Evolutionary conservation across 2,113 vertebrate genomes (phyloP).

Genomic region (Blennius ocellaris): DNA sequence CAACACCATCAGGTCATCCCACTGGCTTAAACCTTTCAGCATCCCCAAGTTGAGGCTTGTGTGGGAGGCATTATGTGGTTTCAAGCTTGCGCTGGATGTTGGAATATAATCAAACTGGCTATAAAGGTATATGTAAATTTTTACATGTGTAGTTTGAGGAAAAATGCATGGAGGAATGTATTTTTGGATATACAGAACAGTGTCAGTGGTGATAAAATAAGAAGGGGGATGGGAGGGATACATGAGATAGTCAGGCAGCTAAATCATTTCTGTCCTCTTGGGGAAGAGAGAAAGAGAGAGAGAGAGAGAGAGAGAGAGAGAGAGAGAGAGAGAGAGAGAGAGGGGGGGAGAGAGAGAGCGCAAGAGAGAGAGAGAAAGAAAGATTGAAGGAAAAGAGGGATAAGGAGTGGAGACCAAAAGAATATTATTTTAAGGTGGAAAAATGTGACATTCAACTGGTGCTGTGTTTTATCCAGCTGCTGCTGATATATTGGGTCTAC

Average conservation of each 20-base stretch:
- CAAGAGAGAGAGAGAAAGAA: neutral
- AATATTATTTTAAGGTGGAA: neutral
- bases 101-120: slow-evolving; percentile 16
- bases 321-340: neutral
- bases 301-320: neutral
- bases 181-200: slow-evolving; percentile 16
- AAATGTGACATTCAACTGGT: slow-evolving; percentile 9
- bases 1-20: slow-evolving; percentile 55
- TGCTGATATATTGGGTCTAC: neutral
- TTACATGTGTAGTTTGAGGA: neutral
- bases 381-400: slow-evolving; percentile 9
- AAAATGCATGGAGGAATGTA: slow-evolving; percentile 16
- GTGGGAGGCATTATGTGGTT: neutral
- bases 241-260: slow-evolving; percentile 11
- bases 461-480: neutral
- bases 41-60: neutral
- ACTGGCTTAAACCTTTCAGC: slow-evolving; percentile 42
- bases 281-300: neutral
- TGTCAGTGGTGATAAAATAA: slow-evolving; percentile 26
- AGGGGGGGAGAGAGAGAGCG: neutral
- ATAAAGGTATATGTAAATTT: slow-evolving; percentile 18
- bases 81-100: neutral
- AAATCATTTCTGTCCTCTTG: slow-evolving; percentile 40
- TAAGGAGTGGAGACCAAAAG: neutral
- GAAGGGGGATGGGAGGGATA: slow-evolving; percentile 16